Evolutionary conservation across 2,797 vertebrate species (phyloP).

Genomic region (Mastacembelus armatus): DNA sequence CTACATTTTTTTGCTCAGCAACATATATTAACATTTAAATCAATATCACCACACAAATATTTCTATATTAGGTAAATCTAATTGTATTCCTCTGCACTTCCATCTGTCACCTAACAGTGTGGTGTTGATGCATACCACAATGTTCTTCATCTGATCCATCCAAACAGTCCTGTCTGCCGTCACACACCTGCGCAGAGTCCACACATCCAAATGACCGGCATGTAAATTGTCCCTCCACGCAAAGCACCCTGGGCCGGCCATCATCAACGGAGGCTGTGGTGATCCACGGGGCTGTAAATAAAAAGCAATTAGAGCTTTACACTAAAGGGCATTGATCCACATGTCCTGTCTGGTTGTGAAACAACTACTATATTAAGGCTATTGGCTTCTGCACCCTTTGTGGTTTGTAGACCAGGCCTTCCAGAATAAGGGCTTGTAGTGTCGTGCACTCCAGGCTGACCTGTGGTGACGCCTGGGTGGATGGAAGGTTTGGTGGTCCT

Average conservation of each 20-base stretch:
- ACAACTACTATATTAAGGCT: background rate
- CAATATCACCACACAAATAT: too few relatives aligned
- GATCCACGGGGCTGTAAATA: slow-evolving; percentile 49
- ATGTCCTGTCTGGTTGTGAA: background rate
- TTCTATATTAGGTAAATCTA: background rate
- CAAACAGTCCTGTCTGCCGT: slow-evolving; percentile 83
- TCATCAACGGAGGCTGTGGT: slow-evolving; percentile 51
- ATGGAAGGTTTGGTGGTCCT: slow-evolving; percentile 5
- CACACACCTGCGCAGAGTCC: slow-evolving; percentile 81
- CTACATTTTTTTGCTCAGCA: too few relatives aligned
- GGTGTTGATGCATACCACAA: slow-evolving; percentile 80
- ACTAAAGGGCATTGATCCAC: background rate
- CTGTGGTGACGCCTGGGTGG: slow-evolving; percentile 43
- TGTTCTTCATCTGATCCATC: slow-evolving; percentile 87
- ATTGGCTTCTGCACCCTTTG: slow-evolving; percentile 39
- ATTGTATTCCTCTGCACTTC: background rate
- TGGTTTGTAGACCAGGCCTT: slow-evolving; percentile 64
- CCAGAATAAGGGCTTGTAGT: slow-evolving; percentile 40
- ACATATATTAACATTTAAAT: too few relatives aligned
- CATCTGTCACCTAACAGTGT: background rate
- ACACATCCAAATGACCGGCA: slow-evolving; percentile 86
- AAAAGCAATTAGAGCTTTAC: background rate
- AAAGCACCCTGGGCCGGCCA: slow-evolving; percentile 78
- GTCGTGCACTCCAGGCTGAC: slow-evolving; percentile 62
- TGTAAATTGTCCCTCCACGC: slow-evolving; percentile 82